Evolutionary conservation across 2,113 vertebrate species (phyloP).

Genomic region (Heterocephalus glaber): DNA sequence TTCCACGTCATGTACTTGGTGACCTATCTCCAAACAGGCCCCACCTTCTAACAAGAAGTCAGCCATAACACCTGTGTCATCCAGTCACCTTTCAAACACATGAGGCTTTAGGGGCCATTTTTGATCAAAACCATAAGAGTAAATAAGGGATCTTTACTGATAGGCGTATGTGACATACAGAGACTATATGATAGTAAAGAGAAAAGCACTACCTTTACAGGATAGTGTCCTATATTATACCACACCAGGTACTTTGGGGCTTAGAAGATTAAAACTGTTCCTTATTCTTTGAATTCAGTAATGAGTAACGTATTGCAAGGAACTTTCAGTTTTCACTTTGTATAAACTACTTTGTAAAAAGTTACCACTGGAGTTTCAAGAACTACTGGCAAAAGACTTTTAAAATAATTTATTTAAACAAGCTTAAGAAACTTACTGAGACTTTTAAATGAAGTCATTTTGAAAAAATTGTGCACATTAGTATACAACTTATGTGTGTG

Average conservation of each 20-base stretch:
- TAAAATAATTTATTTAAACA: constrained; percentile 17
- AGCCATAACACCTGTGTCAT: background rate
- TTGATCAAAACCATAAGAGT: background rate
- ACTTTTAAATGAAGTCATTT: constrained; percentile 28
- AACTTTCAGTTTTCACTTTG: background rate
- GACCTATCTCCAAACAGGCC: background rate
- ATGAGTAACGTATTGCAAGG: background rate
- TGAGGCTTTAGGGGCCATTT: background rate
- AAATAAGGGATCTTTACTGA: background rate
- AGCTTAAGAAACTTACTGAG: background rate
- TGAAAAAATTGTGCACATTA: background rate
- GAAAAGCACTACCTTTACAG: background rate
- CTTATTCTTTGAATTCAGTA: constrained; percentile 2
- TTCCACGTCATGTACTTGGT: background rate
- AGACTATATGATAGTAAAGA: background rate
- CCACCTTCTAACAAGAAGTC: background rate
- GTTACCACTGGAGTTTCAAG: background rate
- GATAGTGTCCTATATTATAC: background rate
- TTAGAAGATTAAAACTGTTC: background rate
- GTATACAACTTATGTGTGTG: background rate
- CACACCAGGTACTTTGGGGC: background rate
- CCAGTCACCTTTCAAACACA: background rate
- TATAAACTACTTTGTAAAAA: background rate
- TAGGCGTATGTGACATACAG: background rate
- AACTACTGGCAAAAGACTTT: background rate